These are phyloP conservation scores for Myiotriccus ornatus DNA, from an alignment of 2,797 vertebrate species.

Conservation along the genomic window DNA sequence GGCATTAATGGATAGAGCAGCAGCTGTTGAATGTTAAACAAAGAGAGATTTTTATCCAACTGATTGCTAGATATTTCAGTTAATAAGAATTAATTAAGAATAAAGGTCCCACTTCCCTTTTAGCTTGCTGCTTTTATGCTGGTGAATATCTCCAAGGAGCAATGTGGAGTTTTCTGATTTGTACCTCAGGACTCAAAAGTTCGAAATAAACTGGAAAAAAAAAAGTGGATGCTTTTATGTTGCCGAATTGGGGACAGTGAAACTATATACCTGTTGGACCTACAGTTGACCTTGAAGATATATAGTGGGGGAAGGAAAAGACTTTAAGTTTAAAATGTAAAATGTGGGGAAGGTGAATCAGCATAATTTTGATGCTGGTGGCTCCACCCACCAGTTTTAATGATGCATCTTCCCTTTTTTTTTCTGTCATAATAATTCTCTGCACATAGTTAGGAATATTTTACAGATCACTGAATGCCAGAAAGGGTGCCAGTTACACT, in stretches of 20 bases:
- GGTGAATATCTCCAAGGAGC: background rate
- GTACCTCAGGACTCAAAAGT: background rate
- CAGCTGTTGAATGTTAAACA: constrained; percentile 56
- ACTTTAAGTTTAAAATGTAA: background rate
- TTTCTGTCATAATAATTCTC: background rate
- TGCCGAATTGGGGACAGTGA: background rate
- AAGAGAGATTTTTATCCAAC: constrained; percentile 44
- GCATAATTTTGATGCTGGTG: background rate
- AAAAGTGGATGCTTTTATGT: background rate
- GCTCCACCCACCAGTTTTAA: background rate
- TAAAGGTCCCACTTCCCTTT: constrained; percentile 13
- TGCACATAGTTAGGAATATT: background rate
- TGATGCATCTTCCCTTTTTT: background rate
- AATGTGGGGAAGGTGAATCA: background rate
- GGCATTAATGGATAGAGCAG: constrained; percentile 26
- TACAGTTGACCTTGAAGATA: background rate
- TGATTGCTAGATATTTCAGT: constrained; percentile 48
- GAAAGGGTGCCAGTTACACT: background rate
- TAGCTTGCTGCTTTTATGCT: background rate
- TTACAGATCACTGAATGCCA: background rate
- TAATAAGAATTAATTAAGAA: constrained; percentile 44
- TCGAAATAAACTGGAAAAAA: background rate
- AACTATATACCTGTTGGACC: background rate
- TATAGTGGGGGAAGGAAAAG: background rate
- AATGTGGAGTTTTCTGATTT: background rate